These are phyloP conservation scores for Mythimna vitellina DNA, from an alignment of 2,888 invertebrate species.

Conservation along the genomic window DNA sequence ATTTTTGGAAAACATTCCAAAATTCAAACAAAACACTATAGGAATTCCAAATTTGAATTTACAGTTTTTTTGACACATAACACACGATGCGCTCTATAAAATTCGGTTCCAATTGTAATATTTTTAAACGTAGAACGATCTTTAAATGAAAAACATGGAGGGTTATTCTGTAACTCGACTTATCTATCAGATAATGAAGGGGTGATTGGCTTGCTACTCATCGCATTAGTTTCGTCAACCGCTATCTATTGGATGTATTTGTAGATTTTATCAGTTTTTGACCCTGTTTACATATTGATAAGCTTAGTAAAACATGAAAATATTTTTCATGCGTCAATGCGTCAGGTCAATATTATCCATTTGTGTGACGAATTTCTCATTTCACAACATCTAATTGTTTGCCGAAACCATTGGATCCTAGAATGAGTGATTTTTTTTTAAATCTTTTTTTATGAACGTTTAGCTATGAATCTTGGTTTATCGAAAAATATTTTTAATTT, in stretches of 20 bases:
- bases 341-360: constrained; percentile 1
- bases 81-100: constrained; percentile 35
- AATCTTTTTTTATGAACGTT: constrained; percentile 3
- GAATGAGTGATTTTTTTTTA: not conserved
- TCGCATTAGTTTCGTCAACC: not conserved
- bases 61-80: constrained; percentile 17
- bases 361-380: not conserved
- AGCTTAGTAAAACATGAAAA: not conserved
- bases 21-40: not conserved
- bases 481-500: too few species aligned
- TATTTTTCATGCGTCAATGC: constrained; percentile 1
- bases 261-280: constrained; percentile 41
- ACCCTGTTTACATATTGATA: constrained; percentile 21
- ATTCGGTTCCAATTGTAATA: constrained; percentile 51
- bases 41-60: not conserved
- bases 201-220: constrained; percentile 28
- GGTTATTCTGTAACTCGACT: constrained; percentile 48
- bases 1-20: constrained; percentile 2
- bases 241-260: constrained; percentile 21
- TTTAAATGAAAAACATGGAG: constrained; percentile 51
- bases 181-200: constrained; percentile 34
- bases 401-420: not conserved
- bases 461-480: not conserved
- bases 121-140: constrained; percentile 15
- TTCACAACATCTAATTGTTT: not conserved